Percentiles rank a stretch among this genome's conserved stretches.
These are phyloP conservation scores for Troglohyphantes excavatus DNA, from an alignment of 2,888 invertebrate species.

Conservation along the genomic window DNA sequence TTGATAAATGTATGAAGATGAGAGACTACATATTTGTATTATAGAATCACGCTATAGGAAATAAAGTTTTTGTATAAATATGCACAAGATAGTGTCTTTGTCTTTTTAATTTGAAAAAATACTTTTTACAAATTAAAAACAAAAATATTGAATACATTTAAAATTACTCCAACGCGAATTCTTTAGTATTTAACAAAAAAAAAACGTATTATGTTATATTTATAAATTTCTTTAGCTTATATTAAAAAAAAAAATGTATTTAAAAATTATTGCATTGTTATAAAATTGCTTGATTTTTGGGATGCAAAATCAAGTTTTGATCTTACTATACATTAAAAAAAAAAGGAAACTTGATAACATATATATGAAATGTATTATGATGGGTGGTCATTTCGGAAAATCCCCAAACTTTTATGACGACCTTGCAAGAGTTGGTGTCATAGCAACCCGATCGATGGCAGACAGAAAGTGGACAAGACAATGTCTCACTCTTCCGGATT, in stretches of 20 bases:
- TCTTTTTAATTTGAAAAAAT: neutral
- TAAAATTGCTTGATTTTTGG: too few relatives aligned
- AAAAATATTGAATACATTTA: too few relatives aligned
- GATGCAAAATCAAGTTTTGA: too few relatives aligned
- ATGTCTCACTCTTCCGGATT: conserved; percentile 13
- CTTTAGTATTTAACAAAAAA: too few relatives aligned
- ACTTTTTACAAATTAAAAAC: too few relatives aligned
- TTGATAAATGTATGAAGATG: conserved; percentile 26
- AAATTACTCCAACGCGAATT: too few relatives aligned
- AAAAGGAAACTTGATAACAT: too few relatives aligned
- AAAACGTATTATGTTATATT: too few relatives aligned
- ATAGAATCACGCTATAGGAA: conserved; percentile 46
- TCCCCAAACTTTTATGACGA: conserved; percentile 20
- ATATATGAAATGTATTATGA: neutral
- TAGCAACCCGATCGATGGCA: conserved; percentile 70
- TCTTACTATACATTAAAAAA: too few relatives aligned
- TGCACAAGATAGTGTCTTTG: neutral
- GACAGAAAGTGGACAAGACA: conserved; percentile 69
- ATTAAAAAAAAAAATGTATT: too few relatives aligned
- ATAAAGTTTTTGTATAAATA: conserved; percentile 58
- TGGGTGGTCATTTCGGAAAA: neutral
- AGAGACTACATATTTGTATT: conserved; percentile 67
- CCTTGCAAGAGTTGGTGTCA: conserved; percentile 57
- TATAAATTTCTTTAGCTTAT: too few relatives aligned
- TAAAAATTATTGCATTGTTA: too few relatives aligned